phyloP scores from a whole-genome alignment of 2,113 vertebrate species.

The Patagioenas fasciata region DNA sequence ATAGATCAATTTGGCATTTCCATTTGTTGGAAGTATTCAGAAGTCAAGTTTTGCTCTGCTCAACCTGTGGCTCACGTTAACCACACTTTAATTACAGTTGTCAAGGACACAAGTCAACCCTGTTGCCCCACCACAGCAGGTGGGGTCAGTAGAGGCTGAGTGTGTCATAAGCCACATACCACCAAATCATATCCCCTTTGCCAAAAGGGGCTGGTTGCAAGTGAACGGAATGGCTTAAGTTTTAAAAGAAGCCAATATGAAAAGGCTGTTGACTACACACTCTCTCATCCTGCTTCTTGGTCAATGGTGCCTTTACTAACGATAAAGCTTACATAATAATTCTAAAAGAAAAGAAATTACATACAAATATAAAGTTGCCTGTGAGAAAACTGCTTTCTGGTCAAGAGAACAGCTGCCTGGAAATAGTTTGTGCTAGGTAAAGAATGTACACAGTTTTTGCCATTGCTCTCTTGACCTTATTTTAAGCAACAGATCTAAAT shows the following conservation, averaged over 20 bases:
- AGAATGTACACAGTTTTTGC: not conserved
- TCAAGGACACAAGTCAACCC: not conserved
- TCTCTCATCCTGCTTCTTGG: not conserved
- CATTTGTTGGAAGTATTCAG: not conserved
- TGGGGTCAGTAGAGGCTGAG: not conserved
- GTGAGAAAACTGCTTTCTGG: not conserved
- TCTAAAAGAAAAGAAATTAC: not conserved
- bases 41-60: not conserved
- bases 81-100: not conserved
- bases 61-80: not conserved
- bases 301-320: not conserved
- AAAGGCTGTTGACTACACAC: not conserved
- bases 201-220: not conserved
- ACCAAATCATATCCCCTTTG: not conserved
- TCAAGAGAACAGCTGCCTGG: not conserved
- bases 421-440: not conserved
- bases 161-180: not conserved
- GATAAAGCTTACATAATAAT: not conserved
- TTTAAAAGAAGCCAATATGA: rapidly evolving
- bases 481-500: not conserved
- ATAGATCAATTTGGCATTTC: not conserved
- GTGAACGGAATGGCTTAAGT: not conserved
- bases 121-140: not conserved
- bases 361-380: not conserved
- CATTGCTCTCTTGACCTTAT: not conserved